Conservation (phyloP, 2,113 vertebrate genomes). For the Ariopsis seemanni region DNA sequence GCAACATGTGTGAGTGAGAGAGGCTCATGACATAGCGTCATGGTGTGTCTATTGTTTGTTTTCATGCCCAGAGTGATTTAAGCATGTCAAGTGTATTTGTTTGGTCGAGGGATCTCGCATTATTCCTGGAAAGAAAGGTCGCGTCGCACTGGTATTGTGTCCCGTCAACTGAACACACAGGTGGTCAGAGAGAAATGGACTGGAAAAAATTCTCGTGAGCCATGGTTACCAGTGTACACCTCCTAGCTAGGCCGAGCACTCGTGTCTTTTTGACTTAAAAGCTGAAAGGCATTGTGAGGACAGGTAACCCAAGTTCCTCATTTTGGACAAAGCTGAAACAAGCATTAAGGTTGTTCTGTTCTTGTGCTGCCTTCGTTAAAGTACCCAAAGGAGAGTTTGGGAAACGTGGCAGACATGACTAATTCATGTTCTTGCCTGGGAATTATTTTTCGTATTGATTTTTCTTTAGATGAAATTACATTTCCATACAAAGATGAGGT, state of each 20-base stretch:
- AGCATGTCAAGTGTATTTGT: slow-evolving; percentile 38
- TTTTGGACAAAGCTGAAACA: not conserved
- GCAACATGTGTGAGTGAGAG: not conserved
- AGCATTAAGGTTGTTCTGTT: not conserved
- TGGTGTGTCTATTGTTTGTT: slow-evolving; percentile 1
- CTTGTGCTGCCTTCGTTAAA: too few relatives aligned
- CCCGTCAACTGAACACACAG: slow-evolving; percentile 49
- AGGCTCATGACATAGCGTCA: not conserved
- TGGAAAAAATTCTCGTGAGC: not conserved
- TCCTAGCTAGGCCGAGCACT: not conserved
- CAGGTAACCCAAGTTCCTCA: not conserved
- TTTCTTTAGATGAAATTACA: not conserved
- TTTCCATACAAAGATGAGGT: not conserved
- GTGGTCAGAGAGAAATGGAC: slow-evolving; percentile 22
- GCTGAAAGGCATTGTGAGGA: not conserved
- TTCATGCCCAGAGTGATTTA: slow-evolving; percentile 16
- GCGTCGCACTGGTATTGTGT: slow-evolving; percentile 44
- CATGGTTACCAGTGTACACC: not conserved
- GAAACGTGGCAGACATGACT: not conserved
- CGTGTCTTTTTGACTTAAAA: not conserved
- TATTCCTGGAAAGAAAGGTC: slow-evolving; percentile 41
- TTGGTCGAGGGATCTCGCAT: slow-evolving; percentile 46
- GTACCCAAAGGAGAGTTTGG: not conserved
- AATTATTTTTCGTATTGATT: not conserved
- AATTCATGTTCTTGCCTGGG: not conserved